A percentile compares a stretch with the other conserved stretches of the same genome.
Evolutionary conservation across 2,888 invertebrate genomes (phyloP).

Genomic region (Eristalis tenax): DNA sequence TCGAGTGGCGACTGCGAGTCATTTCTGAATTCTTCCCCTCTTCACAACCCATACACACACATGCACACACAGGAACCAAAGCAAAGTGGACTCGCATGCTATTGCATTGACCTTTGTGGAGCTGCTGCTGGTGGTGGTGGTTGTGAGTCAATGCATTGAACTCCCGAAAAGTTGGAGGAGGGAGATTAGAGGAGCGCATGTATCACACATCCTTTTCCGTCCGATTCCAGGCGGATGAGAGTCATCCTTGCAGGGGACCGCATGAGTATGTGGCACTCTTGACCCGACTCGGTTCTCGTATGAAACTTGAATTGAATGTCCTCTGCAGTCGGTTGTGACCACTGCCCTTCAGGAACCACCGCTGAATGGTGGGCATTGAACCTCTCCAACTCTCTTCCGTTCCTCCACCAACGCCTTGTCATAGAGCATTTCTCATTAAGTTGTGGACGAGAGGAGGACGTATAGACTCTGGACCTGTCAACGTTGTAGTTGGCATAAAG

Average conservation of each 20-base stretch:
- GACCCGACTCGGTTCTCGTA: constrained; percentile 15
- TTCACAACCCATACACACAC: not conserved
- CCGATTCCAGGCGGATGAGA: too few relatives aligned
- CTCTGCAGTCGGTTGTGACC: constrained; percentile 42
- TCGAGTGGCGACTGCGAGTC: not conserved
- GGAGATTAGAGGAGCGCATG: constrained; percentile 17
- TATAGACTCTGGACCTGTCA: not conserved
- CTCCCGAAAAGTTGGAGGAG: constrained; percentile 32
- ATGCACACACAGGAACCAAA: not conserved
- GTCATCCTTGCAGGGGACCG: constrained; percentile 21
- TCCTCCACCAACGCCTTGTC: constrained; percentile 23
- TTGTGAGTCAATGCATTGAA: constrained; percentile 45
- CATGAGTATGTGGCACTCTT: constrained; percentile 30
- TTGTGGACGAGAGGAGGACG: not conserved
- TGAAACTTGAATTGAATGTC: constrained; percentile 36
- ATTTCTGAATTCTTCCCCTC: not conserved
- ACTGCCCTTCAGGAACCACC: constrained; percentile 1
- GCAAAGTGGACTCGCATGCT: not conserved
- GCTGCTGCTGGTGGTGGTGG: not conserved
- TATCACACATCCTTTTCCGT: not conserved
- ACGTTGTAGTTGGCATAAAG: not conserved
- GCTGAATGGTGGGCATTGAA: not conserved
- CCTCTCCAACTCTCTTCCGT: not conserved
- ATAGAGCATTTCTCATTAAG: constrained; percentile 31
- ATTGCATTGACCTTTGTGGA: constrained; percentile 58